A percentile compares a stretch with the other conserved stretches of the same genome.
These are phyloP conservation scores for Drosophila eugracilis DNA, from an alignment of 1,140 invertebrate species.

Conservation along the genomic window DNA sequence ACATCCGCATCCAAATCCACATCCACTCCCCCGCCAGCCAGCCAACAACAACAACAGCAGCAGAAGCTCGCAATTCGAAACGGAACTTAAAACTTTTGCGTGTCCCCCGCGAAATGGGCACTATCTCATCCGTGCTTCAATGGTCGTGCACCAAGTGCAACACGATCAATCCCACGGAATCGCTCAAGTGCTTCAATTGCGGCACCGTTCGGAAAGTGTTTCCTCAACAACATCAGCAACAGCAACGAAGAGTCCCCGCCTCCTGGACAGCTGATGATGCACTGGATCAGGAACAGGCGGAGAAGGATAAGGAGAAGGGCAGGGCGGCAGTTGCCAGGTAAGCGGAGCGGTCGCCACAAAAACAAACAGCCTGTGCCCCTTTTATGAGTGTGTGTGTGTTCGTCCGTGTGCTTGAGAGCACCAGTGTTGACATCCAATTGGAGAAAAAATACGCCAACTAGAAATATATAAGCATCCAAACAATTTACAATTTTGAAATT, in stretches of 20 bases:
- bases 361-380: constrained; percentile 31
- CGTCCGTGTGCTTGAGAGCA: constrained; percentile 4
- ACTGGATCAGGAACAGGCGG: constrained; percentile 2
- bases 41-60: constrained; percentile 15
- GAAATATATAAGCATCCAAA: background rate
- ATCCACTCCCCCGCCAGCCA: constrained; percentile 21
- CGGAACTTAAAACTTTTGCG: constrained; percentile 15
- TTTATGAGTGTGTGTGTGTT: constrained; percentile 13
- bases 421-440: constrained; percentile 17
- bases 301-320: constrained; percentile 22
- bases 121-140: constrained; percentile 94
- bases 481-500: too few relatives aligned
- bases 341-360: constrained; percentile 33
- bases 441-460: background rate
- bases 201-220: constrained; percentile 87
- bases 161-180: constrained; percentile 94
- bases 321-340: constrained; percentile 19
- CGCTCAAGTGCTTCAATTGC: constrained; percentile 92
- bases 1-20: constrained; percentile 4
- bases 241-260: constrained; percentile 42
- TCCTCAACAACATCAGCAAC: constrained; percentile 50
- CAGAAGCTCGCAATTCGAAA: constrained; percentile 26
- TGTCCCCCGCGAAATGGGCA: constrained; percentile 90
- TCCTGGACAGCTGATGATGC: constrained; percentile 59
- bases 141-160: constrained; percentile 94